A percentile compares a stretch with the other conserved stretches of the same genome.
Conservation (phyloP, 2,888 invertebrate genomes). For the Ditula angustiorana region DNA sequence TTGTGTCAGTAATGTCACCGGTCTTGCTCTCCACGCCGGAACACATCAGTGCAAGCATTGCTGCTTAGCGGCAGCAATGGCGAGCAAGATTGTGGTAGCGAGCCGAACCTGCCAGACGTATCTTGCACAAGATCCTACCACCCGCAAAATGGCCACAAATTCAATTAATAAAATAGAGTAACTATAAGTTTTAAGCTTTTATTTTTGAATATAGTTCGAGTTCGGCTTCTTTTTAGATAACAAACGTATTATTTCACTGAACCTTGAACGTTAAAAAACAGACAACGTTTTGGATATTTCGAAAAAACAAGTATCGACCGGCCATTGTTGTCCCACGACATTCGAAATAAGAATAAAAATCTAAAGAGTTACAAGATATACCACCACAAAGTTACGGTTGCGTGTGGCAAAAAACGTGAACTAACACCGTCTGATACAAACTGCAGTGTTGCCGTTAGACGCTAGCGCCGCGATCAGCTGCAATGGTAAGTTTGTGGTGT, state of each 20-base stretch:
- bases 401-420: slow-evolving; percentile 7
- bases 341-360: slow-evolving; percentile 51
- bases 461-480: slow-evolving; percentile 18
- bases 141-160: too few species aligned
- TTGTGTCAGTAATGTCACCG: too few species aligned
- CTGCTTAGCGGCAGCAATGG: too few species aligned
- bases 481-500: slow-evolving; percentile 33
- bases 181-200: neutral
- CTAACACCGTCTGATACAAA: neutral
- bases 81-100: too few species aligned
- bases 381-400: slow-evolving; percentile 20
- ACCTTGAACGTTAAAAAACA: slow-evolving; percentile 17
- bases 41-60: too few species aligned
- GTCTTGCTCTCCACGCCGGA: too few species aligned
- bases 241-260: slow-evolving; percentile 21
- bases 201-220: neutral
- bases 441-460: neutral
- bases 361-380: slow-evolving; percentile 43
- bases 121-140: too few species aligned
- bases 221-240: neutral
- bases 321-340: slow-evolving; percentile 47
- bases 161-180: too few species aligned
- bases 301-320: slow-evolving; percentile 31
- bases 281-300: slow-evolving; percentile 34
- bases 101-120: too few species aligned